phyloP scores from a whole-genome alignment of 2,113 vertebrate genomes.

The Psophia crepitans region DNA sequence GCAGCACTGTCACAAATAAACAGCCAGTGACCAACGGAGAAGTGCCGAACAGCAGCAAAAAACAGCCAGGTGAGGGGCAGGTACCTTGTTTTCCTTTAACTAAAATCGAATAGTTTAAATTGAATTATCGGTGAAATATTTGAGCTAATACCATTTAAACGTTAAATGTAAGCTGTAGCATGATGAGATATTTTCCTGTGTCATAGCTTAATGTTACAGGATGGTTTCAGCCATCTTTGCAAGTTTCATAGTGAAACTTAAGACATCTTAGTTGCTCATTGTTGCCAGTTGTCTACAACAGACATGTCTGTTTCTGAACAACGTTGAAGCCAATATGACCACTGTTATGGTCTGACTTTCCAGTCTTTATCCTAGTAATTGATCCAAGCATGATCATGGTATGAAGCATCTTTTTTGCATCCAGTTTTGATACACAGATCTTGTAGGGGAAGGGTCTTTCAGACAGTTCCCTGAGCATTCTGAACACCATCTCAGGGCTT shows the following conservation, averaged over 20 bases:
- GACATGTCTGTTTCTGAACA: neutral
- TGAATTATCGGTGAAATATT: neutral
- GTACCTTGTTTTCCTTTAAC: neutral
- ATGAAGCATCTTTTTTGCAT: neutral
- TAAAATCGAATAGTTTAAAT: fast-evolving
- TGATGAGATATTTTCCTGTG: neutral
- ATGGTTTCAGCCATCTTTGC: neutral
- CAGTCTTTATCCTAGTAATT: too few relatives aligned
- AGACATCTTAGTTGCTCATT: fast-evolving
- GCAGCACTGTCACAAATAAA: slow-evolving; percentile 64
- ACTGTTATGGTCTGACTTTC: neutral
- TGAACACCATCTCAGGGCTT: neutral
- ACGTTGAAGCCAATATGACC: neutral
- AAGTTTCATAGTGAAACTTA: fast-evolving
- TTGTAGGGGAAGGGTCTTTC: neutral
- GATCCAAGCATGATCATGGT: fast-evolving
- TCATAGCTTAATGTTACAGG: fast-evolving
- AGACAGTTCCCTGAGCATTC: neutral
- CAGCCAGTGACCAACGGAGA: slow-evolving; percentile 79
- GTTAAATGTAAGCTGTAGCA: neutral
- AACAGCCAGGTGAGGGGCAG: slow-evolving; percentile 79
- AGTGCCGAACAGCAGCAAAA: slow-evolving; percentile 77
- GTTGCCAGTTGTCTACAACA: neutral
- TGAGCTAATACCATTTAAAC: fast-evolving
- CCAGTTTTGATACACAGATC: neutral